Base-by-base conservation (phyloP, 2,797 vertebrate genomes). In the Anabas testudineus region DNA sequence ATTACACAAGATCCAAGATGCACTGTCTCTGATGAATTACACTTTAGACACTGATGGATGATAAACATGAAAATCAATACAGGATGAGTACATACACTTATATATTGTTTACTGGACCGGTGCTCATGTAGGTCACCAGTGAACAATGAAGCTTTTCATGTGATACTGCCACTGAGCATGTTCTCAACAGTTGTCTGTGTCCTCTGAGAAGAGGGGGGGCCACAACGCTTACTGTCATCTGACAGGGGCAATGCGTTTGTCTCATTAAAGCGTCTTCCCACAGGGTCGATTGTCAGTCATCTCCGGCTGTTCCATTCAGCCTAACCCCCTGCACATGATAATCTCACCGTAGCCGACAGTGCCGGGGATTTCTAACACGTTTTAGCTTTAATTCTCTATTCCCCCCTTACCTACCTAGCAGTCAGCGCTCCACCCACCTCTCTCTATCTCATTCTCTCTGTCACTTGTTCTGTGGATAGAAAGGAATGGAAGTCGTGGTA, bases 261-360 rank as follows among this genome's bases (percentile, higher is more conserved):
- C 71, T 82, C 71, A 82, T 76, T 76, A 74, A 74, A 67, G 52
- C n/a, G 30, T 18, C 16, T 19, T 32, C 47, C 67, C 18, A 19
- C 28, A 9, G 30, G 70, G 12, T 30, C 32, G 16, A 39, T 16
- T 82, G 76, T 68, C 73, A 82, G 16, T 78, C 67, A 73, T 75
- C 49, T 59, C 65, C 71, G 69, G 78, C 73, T 67, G 67, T 72
- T 70, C 36, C 61, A 63, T 24, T 53, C 13, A 28, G 54, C 39
- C 34, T 14, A 36, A 30, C 21, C 51, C 54, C 57, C 71, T 32
- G 26, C 43, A 60, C 71, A 53, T 2, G 8, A 9, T 16, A 34
- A 36, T 60, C 55, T 69, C 49, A 41, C 7, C 64, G 13, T 30
- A 56, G 63, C 56, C 70, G 57, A 67, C 59, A 65, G 55, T 46